Conservation (phyloP, 2,888 invertebrate species). For the Melolontha melolontha region DNA sequence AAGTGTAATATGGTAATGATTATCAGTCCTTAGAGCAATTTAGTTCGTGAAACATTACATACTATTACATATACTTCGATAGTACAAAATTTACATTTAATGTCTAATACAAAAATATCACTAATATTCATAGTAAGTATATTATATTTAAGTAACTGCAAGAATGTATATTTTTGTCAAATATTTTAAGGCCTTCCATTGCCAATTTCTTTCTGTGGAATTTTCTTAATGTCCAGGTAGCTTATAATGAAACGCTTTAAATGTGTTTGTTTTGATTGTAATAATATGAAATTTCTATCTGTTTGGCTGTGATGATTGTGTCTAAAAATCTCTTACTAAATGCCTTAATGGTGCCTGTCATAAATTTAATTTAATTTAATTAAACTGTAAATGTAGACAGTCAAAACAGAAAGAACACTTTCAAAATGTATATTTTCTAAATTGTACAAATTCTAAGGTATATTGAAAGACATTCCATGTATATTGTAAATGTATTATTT, state of each 20-base stretch:
- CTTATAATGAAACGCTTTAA: too few relatives aligned
- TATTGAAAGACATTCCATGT: constrained; percentile 47
- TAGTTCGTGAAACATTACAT: too few relatives aligned
- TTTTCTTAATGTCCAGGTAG: too few relatives aligned
- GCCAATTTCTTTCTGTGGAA: too few relatives aligned
- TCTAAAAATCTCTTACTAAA: constrained; percentile 48
- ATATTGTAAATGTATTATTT: constrained; percentile 47
- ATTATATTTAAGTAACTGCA: background rate
- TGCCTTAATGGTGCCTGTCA: constrained; percentile 51
- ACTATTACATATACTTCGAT: background rate
- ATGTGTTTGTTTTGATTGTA: background rate
- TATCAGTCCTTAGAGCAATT: too few relatives aligned
- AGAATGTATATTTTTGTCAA: too few relatives aligned
- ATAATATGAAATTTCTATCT: constrained; percentile 51
- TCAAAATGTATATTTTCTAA: constrained; percentile 46
- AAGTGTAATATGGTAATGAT: too few relatives aligned
- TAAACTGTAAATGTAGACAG: constrained; percentile 38
- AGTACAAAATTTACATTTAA: background rate
- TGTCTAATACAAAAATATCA: constrained; percentile 10
- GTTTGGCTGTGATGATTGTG: constrained; percentile 60
- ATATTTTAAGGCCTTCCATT: too few relatives aligned
- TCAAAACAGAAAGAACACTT: constrained; percentile 42
- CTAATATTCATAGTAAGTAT: background rate
- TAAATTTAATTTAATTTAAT: constrained; percentile 44
- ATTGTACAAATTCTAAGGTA: constrained; percentile 46